Conservation (phyloP, 1,140 invertebrate genomes). For the Octopus sinensis region DNA sequence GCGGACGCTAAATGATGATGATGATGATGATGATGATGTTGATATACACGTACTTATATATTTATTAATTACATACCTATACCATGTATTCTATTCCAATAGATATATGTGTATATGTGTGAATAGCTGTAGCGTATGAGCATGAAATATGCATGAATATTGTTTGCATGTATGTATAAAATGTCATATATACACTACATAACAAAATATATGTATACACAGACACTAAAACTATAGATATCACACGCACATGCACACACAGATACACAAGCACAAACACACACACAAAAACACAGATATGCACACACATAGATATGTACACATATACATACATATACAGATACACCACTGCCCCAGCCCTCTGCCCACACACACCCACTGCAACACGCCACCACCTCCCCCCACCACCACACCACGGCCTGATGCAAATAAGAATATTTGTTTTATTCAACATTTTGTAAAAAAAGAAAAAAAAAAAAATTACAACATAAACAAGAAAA, state of each 20-base stretch:
- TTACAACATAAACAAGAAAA: too few species aligned
- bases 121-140: too few species aligned
- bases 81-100: neutral
- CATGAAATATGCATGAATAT: too few species aligned
- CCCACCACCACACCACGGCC: too few species aligned
- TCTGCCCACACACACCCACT: too few species aligned
- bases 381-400: too few species aligned
- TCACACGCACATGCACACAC: neutral
- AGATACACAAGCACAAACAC: neutral
- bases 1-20: too few species aligned
- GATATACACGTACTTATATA: neutral
- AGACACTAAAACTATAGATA: neutral
- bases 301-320: neutral
- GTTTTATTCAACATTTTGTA: too few species aligned
- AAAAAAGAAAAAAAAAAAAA: too few species aligned
- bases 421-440: too few species aligned
- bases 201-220: neutral
- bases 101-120: too few species aligned
- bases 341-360: neutral
- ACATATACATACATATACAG: neutral
- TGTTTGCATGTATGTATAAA: neutral
- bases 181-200: neutral
- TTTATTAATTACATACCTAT: neutral
- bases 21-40: too few species aligned
- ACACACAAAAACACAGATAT: neutral